These are phyloP conservation scores for Callospermophilus lateralis DNA, from an alignment of 2,113 vertebrate genomes.

Conservation along the genomic window DNA sequence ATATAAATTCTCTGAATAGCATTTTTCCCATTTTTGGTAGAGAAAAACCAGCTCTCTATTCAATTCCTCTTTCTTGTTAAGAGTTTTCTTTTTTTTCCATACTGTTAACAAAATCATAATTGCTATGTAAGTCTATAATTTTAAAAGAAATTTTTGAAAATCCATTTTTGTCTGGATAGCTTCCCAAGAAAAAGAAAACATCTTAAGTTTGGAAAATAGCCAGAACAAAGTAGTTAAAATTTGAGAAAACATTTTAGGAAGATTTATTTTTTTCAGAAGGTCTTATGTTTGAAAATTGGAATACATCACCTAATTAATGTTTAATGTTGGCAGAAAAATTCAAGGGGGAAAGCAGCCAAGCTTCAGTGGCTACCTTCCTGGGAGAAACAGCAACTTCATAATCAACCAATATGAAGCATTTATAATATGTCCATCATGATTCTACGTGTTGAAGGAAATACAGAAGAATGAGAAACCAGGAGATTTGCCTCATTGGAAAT, in stretches of 20 bases:
- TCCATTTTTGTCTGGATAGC: constrained; percentile 51
- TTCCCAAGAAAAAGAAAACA: constrained; percentile 48
- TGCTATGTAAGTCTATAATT: constrained; percentile 29
- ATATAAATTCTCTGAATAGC: constrained; percentile 65
- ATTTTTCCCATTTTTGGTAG: constrained; percentile 41
- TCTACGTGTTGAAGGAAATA: neutral
- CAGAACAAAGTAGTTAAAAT: constrained; percentile 59
- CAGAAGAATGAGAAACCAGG: neutral
- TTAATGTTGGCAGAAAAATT: constrained; percentile 64
- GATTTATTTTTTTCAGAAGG: constrained; percentile 60
- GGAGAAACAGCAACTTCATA: constrained; percentile 61
- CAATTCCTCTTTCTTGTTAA: constrained; percentile 2
- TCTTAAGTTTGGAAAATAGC: constrained; percentile 55
- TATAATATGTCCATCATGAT: constrained; percentile 30
- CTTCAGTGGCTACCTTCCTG: constrained; percentile 49
- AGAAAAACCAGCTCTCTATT: constrained; percentile 48
- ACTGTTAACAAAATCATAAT: constrained; percentile 67
- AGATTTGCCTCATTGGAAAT: neutral
- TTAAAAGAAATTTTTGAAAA: constrained; percentile 65
- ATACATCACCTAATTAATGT: constrained; percentile 64
- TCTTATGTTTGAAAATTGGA: constrained; percentile 59
- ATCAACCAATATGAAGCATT: constrained; percentile 67
- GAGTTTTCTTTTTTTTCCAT: neutral
- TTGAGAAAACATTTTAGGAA: constrained; percentile 66
- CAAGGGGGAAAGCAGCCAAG: constrained; percentile 57